phyloP scores from a whole-genome alignment of 2,888 invertebrate species.

The Globia sparganii region DNA sequence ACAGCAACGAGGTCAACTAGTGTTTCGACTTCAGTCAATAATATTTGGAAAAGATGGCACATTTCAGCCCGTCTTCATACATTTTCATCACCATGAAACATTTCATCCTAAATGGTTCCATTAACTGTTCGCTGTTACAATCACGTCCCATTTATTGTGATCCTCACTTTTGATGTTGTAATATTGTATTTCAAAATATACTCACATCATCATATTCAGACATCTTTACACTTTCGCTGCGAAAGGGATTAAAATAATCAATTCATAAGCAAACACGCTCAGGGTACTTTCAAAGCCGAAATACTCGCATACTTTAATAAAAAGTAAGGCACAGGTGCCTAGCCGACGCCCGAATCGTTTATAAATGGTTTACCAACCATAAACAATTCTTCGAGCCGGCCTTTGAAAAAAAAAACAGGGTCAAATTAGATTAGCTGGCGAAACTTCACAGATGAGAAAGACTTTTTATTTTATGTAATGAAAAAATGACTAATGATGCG shows the following conservation, averaged over 20 bases:
- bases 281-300: not conserved
- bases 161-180: slow-evolving; percentile 53
- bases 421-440: not conserved
- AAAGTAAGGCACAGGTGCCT: not conserved
- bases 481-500: no score
- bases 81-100: slow-evolving; percentile 16
- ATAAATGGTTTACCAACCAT: not conserved
- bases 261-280: not conserved
- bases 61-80: not conserved
- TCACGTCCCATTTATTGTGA: slow-evolving; percentile 44
- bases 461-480: no score
- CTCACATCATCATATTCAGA: not conserved
- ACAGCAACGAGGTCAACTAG: not conserved
- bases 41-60: not conserved
- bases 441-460: not conserved
- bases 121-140: slow-evolving; percentile 17
- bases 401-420: not conserved
- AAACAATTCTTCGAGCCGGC: not conserved
- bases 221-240: slow-evolving; percentile 32
- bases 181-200: not conserved
- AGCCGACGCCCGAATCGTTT: not conserved
- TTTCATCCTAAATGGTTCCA: not conserved
- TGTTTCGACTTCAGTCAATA: not conserved
- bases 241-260: not conserved
- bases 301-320: not conserved